Percentiles rank a stretch among this genome's conserved stretches.
Conservation (phyloP, 1,140 invertebrate species). For the Mercenaria mercenaria region DNA sequence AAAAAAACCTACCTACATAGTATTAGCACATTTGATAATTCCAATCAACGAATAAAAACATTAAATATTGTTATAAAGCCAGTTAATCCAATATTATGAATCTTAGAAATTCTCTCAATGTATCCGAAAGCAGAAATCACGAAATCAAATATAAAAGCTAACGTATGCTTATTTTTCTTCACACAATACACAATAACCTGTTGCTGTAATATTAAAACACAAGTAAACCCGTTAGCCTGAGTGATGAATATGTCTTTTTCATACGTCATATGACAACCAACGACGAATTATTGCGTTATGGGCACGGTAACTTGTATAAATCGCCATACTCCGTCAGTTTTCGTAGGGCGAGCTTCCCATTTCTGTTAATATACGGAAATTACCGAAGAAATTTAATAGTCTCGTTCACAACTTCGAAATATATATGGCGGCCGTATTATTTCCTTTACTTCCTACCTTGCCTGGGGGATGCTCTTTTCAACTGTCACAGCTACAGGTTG, state of each 20-base stretch:
- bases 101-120: background rate
- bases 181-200: background rate
- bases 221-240: conserved; percentile 26
- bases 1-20: background rate
- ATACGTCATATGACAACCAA: conserved; percentile 20
- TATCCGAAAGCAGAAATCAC: background rate
- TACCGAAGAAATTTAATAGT: background rate
- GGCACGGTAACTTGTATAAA: conserved; percentile 45
- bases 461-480: conserved; percentile 29
- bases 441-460: conserved; percentile 22
- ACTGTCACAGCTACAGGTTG: conserved; percentile 47
- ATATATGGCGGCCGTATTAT: background rate
- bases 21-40: background rate
- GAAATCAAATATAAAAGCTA: too few species aligned
- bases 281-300: conserved; percentile 52
- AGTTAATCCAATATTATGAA: background rate
- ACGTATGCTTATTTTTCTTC: background rate
- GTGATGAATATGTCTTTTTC: conserved; percentile 19
- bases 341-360: background rate
- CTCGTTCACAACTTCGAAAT: background rate
- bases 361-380: background rate
- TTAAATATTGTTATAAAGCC: background rate
- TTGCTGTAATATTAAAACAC: conserved; percentile 7
- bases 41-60: background rate
- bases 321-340: conserved; percentile 3